Evolutionary conservation across 2,113 vertebrate genomes (phyloP).

Genomic region (Sylvilagus bachmani): DNA sequence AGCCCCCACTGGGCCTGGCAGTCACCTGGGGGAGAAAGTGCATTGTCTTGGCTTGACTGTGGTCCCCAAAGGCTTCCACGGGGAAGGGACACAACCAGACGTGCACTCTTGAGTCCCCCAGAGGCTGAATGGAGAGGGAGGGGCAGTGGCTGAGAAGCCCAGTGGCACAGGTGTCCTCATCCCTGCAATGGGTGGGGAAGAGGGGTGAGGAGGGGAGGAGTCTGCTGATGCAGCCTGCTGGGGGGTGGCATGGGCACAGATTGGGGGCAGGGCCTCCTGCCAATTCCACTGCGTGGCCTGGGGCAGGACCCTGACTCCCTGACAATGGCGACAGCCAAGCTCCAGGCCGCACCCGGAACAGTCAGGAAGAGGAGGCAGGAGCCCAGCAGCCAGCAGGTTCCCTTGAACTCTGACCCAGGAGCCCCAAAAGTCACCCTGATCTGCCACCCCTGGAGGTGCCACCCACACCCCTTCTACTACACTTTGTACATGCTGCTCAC

Average conservation of each 20-base stretch:
- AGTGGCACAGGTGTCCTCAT: accelerated
- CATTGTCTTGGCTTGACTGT: not conserved
- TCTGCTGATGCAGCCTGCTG: not conserved
- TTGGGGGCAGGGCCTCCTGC: not conserved
- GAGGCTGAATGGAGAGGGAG: not conserved
- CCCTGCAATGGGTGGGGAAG: accelerated
- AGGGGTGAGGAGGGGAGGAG: not conserved
- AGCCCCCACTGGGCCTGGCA: too few species aligned
- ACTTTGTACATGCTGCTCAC: not conserved
- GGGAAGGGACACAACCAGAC: not conserved
- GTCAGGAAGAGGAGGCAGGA: not conserved
- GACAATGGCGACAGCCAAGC: not conserved
- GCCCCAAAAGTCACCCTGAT: not conserved
- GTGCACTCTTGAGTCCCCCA: not conserved
- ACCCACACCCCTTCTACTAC: accelerated
- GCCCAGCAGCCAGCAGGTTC: not conserved
- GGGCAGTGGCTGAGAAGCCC: not conserved
- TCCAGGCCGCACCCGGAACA: not conserved
- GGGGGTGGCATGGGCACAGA: not conserved
- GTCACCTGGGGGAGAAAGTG: too few species aligned
- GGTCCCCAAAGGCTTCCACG: too few species aligned
- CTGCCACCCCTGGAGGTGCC: not conserved
- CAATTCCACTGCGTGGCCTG: not conserved
- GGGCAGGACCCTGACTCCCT: not conserved
- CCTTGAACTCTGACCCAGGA: accelerated